Base-by-base conservation (phyloP, 2,113 vertebrate species). In the Oxyruncus cristatus region DNA sequence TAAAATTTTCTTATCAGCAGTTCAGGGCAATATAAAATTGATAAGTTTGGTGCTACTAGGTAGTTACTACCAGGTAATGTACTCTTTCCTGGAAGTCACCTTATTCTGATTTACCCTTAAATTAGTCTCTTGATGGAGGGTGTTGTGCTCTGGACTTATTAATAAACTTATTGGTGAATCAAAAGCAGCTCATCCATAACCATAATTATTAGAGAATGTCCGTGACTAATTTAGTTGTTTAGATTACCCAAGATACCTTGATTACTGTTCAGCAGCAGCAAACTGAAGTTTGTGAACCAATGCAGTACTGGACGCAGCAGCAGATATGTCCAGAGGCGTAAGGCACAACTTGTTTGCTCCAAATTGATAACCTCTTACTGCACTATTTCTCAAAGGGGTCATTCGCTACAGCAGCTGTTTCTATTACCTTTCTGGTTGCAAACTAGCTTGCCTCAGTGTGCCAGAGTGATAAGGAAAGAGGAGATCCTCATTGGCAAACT, bases 351-450 rank as follows among this genome's bases (percentile, higher is more conserved):
- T 88, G 17, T 91, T 96, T 91, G 53, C 21, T 86, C 71, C 56
- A 90, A 88, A 83, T 8, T 94, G 72, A 58, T 97, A 93, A 88
- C 65, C 79, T 80, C 78, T 95, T 80, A 74, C 73, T 85, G 83
- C 37, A 62, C 47, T 91, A 15, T 72, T 95, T 80, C 94, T 93
- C 85, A 71, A 93, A 95, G 39, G 82, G 50, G 27, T 84, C 85
- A 74, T 95, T 87, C 91, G 70, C 62, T 85, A 39, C n/a, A 91
- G 18, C 50, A 93, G 71, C 62, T 88, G 55, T 68, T 75, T 77
- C 55, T 95, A 30, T 71, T 77, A 15, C 47, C 91, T 83, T 75
- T 88, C 61, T 85, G 26, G n/a, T 58, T 79, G 41, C 14, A 89
- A 88, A 82, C 67, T 92, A 68, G 13, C 86, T 58, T 72, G 27